These are phyloP conservation scores for Scrobipalpa atriplicella DNA, from an alignment of 2,888 invertebrate genomes.

Conservation along the genomic window DNA sequence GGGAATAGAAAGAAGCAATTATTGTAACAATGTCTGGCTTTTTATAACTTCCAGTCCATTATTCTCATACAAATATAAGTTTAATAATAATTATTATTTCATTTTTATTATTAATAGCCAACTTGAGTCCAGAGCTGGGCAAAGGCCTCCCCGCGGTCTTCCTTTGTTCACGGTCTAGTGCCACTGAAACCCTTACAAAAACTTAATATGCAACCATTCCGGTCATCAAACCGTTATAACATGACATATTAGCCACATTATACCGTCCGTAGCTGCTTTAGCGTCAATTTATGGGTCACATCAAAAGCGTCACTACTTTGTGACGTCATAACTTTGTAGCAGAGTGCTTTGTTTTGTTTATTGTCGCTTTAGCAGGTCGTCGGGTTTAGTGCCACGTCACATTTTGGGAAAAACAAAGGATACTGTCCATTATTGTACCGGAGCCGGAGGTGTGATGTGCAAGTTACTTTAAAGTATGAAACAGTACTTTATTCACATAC, in stretches of 20 bases:
- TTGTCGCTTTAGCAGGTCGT: constrained; percentile 15
- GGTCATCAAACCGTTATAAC: constrained; percentile 1
- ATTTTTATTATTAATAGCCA: too few relatives aligned
- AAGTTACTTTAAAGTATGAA: too few relatives aligned
- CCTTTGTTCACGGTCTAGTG: too few relatives aligned
- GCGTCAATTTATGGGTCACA: constrained; percentile 4
- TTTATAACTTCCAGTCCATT: too few relatives aligned
- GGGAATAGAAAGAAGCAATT: too few relatives aligned
- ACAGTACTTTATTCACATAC: too few relatives aligned
- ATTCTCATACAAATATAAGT: too few relatives aligned
- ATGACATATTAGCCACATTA: background rate
- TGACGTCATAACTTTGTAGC: constrained; percentile 20
- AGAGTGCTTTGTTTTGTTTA: constrained; percentile 12
- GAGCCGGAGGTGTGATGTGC: background rate
- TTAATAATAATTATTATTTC: too few relatives aligned
- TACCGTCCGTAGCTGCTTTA: constrained; percentile 12
- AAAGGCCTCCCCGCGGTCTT: too few relatives aligned
- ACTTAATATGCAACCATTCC: background rate
- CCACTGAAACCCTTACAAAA: too few relatives aligned
- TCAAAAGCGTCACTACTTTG: constrained; percentile 23
- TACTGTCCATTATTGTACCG: background rate
- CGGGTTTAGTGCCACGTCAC: constrained; percentile 5
- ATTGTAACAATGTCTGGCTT: too few relatives aligned
- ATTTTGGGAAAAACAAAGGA: background rate
- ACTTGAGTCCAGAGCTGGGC: too few relatives aligned